Evolutionary conservation across 2,113 vertebrate genomes (phyloP).

Genomic region (Mixornis gularis): DNA sequence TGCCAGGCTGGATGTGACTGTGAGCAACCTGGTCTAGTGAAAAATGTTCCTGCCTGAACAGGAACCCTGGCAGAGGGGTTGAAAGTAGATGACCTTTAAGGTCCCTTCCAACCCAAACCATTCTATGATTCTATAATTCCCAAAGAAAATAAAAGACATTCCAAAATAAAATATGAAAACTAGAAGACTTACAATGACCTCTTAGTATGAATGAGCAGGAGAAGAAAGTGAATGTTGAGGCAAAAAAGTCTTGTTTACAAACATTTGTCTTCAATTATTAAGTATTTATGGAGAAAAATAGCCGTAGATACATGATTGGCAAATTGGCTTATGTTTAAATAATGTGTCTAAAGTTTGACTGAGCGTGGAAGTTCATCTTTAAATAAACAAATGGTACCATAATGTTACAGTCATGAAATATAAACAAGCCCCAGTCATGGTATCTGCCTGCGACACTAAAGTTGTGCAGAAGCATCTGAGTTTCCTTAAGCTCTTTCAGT

Average conservation of each 20-base stretch:
- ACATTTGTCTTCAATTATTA: slow-evolving; percentile 40
- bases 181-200: background rate
- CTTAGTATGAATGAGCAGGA: background rate
- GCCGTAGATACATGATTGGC: background rate
- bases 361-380: slow-evolving; percentile 58
- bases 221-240: background rate
- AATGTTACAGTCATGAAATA: slow-evolving; percentile 59
- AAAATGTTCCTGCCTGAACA: background rate
- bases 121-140: background rate
- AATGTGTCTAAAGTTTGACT: slow-evolving; percentile 25
- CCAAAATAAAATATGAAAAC: background rate
- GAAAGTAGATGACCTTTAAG: background rate
- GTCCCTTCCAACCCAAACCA: background rate
- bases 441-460: slow-evolving; percentile 18
- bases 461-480: background rate
- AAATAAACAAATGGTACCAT: slow-evolving; percentile 58
- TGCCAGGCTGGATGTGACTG: background rate
- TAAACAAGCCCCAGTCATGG: slow-evolving; percentile 23
- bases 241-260: slow-evolving; percentile 4
- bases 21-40: background rate
- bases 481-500: slow-evolving; percentile 9
- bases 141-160: background rate
- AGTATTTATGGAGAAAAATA: slow-evolving; percentile 27
- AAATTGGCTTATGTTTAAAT: slow-evolving; percentile 57
- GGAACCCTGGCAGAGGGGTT: background rate